A percentile compares a stretch with the other conserved stretches of the same genome.
Evolutionary conservation across 2,113 vertebrate genomes (phyloP).

Genomic region (Sigmodon hispidus): DNA sequence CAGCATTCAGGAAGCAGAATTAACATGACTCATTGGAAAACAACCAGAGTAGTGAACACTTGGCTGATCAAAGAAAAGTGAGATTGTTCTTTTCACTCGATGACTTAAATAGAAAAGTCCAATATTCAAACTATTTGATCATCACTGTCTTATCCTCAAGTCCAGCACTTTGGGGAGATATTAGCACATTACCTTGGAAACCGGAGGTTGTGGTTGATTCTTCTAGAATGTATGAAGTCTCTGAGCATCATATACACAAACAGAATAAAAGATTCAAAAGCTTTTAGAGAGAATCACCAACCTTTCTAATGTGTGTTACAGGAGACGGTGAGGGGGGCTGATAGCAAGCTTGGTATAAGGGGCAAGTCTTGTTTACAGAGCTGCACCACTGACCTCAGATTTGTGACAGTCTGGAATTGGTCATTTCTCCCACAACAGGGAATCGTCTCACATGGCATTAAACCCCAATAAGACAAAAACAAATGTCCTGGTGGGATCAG

Average conservation of each 20-base stretch:
- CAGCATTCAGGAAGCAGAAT: neutral
- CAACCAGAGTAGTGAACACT: neutral
- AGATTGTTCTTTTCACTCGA: neutral
- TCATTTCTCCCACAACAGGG: neutral
- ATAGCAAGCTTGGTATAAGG: neutral
- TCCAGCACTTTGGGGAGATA: neutral
- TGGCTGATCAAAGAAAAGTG: neutral
- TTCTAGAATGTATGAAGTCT: neutral
- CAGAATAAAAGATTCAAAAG: slow-evolving; percentile 11
- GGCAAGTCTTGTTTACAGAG: neutral
- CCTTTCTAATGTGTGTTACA: neutral
- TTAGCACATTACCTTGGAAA: neutral
- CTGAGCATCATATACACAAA: neutral
- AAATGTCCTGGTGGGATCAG: slow-evolving; percentile 37
- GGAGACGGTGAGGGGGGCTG: neutral
- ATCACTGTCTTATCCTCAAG: neutral
- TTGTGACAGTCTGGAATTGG: neutral
- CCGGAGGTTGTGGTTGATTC: neutral
- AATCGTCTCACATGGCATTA: neutral
- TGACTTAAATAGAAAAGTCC: neutral
- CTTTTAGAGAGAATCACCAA: neutral
- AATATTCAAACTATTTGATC: neutral
- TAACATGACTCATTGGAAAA: slow-evolving; percentile 24
- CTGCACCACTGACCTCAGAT: neutral
- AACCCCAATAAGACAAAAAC: neutral